A percentile compares a stretch with the other conserved stretches of the same genome.
phyloP scores from a whole-genome alignment of 1,140 invertebrate genomes.

The Chironomus tepperi region DNA sequence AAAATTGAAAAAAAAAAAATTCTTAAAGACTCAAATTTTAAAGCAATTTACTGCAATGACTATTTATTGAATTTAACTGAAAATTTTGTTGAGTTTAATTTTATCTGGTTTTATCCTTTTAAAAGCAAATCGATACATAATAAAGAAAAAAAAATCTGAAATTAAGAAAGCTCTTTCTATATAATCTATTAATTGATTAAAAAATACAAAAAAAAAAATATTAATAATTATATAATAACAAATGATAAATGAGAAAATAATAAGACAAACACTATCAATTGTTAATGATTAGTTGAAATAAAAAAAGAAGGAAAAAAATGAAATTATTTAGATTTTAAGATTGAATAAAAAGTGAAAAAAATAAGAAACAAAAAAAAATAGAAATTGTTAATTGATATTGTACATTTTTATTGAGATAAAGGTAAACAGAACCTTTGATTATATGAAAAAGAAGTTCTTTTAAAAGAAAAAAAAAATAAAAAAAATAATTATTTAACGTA shows the following conservation, averaged over 20 bases:
- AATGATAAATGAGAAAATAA: background rate
- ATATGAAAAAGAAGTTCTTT: too few relatives aligned
- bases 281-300: constrained; percentile 3
- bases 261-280: background rate
- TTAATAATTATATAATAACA: constrained; percentile 1
- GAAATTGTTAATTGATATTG: constrained; percentile 14
- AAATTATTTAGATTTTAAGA: too few relatives aligned
- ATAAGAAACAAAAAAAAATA: background rate
- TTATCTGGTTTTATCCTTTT: too few relatives aligned
- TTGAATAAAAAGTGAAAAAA: background rate
- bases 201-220: background rate
- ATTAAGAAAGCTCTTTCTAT: background rate
- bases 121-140: too few relatives aligned
- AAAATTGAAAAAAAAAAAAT: too few relatives aligned
- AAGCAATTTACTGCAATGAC: background rate
- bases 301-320: too few relatives aligned
- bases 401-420: background rate
- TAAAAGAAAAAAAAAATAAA: too few relatives aligned
- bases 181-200: background rate
- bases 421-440: background rate
- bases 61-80: background rate
- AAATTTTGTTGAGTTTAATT: too few relatives aligned
- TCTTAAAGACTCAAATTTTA: too few relatives aligned
- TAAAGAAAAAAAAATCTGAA: background rate
- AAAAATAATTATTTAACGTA: too few relatives aligned